phyloP scores from a whole-genome alignment of 2,888 invertebrate species.

The Frankliniella fusca region DNA sequence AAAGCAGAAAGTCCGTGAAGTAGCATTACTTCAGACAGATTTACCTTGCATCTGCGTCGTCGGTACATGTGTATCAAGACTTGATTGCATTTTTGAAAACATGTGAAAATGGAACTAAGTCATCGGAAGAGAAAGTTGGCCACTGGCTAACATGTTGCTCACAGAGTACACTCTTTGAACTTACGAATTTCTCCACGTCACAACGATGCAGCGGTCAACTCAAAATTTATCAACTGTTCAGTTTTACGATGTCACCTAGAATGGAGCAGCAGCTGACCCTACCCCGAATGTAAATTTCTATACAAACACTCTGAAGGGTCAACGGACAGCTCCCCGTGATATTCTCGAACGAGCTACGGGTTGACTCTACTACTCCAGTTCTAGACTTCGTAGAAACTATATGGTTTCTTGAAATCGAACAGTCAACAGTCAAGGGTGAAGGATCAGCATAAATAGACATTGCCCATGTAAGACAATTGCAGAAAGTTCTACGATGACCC shows the following conservation, averaged over 20 bases:
- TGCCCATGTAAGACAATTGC: too few relatives aligned
- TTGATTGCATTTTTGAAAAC: not conserved
- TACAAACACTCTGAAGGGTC: not conserved
- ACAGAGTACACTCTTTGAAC: too few relatives aligned
- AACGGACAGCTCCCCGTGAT: not conserved
- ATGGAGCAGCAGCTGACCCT: not conserved
- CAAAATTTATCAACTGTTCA: not conserved
- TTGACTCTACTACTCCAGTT: too few relatives aligned
- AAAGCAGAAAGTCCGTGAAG: not conserved
- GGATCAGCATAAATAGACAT: too few relatives aligned
- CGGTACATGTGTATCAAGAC: not conserved
- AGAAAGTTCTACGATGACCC: too few relatives aligned
- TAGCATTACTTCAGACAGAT: not conserved
- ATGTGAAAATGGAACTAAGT: too few relatives aligned
- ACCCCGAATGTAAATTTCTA: not conserved
- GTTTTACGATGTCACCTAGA: not conserved
- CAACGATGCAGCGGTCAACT: too few relatives aligned
- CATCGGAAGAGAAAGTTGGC: too few relatives aligned
- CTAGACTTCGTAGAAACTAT: not conserved
- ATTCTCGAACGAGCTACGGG: not conserved
- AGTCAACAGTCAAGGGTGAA: too few relatives aligned
- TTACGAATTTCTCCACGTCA: too few relatives aligned
- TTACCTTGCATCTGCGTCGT: not conserved
- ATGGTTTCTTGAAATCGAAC: not conserved
- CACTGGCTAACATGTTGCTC: too few relatives aligned